Percentiles rank a stretch among this genome's conserved stretches.
phyloP scores from a whole-genome alignment of 2,797 vertebrate species.

The Melanotaenia maccullochi region DNA sequence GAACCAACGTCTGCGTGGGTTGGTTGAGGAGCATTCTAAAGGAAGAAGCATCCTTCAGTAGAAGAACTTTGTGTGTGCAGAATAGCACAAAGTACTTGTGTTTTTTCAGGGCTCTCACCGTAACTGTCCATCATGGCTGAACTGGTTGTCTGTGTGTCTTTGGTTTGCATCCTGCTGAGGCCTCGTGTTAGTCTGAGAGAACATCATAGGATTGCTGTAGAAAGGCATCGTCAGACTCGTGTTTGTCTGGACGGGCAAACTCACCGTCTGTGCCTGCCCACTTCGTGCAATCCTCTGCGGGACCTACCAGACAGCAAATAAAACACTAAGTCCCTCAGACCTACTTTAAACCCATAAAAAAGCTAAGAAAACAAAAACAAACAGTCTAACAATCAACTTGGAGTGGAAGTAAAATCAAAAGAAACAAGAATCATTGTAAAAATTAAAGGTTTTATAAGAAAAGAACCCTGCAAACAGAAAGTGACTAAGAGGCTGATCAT shows the following conservation, averaged over 20 bases:
- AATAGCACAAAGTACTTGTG: not conserved
- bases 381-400: no score
- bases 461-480: no score
- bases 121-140: slow-evolving; percentile 83
- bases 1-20: slow-evolving; percentile 82
- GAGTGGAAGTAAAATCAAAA: not conserved
- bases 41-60: slow-evolving; percentile 11
- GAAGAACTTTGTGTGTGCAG: not conserved
- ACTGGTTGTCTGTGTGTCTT: slow-evolving; percentile 78
- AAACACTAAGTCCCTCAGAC: not conserved
- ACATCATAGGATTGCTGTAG: slow-evolving; percentile 87
- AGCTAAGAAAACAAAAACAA: no score
- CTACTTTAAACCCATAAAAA: no score
- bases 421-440: not conserved
- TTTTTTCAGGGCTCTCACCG: slow-evolving; percentile 73
- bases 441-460: not conserved
- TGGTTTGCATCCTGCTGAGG: slow-evolving; percentile 79
- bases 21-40: slow-evolving; percentile 86
- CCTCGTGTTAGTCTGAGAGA: slow-evolving; percentile 80
- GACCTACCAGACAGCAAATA: slow-evolving; percentile 22
- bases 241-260: slow-evolving; percentile 80
- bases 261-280: slow-evolving; percentile 72
- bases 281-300: slow-evolving; percentile 73
- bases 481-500: no score
- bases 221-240: slow-evolving; percentile 84